Conservation (phyloP, 2,797 vertebrate genomes). For the Siniperca obscura region DNA sequence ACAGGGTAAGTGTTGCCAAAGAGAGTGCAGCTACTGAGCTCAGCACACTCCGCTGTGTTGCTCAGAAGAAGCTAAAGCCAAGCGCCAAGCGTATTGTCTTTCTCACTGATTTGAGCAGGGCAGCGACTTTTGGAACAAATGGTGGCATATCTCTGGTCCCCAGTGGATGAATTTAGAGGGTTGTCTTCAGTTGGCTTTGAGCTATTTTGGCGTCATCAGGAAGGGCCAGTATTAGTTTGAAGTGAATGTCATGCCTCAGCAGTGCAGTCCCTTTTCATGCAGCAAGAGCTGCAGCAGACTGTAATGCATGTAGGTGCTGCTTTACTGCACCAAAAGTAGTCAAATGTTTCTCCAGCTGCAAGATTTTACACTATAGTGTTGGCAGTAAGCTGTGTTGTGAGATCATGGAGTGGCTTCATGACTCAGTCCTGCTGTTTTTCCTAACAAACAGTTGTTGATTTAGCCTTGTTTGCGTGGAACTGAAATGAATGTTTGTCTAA, state of each 20-base stretch:
- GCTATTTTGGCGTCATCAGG: conserved; percentile 32
- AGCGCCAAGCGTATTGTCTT: conserved; percentile 33
- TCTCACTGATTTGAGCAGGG: conserved; percentile 37
- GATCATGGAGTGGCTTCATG: conserved; percentile 12
- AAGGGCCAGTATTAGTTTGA: conserved; percentile 31
- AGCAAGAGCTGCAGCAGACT: conserved; percentile 23
- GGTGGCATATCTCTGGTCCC: conserved; percentile 27
- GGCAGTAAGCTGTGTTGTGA: neutral
- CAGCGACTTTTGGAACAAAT: conserved; percentile 42
- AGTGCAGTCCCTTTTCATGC: conserved; percentile 29
- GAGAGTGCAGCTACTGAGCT: conserved; percentile 29
- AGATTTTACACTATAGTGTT: conserved; percentile 3
- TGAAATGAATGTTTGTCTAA: neutral
- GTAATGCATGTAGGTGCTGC: conserved; percentile 30
- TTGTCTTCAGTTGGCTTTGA: conserved; percentile 28
- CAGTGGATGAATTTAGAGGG: conserved; percentile 28
- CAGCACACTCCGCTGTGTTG: conserved; percentile 9
- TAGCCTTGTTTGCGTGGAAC: neutral
- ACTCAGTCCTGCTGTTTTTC: conserved; percentile 17
- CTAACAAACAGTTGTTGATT: conserved; percentile 7
- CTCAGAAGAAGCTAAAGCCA: conserved; percentile 31
- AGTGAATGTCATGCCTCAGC: conserved; percentile 35
- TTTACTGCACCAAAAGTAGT: conserved; percentile 38
- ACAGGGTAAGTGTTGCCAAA: conserved; percentile 43
- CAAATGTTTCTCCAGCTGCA: neutral